These are phyloP conservation scores for Rhyacichthys aspro DNA, from an alignment of 2,797 vertebrate genomes.

Conservation along the genomic window DNA sequence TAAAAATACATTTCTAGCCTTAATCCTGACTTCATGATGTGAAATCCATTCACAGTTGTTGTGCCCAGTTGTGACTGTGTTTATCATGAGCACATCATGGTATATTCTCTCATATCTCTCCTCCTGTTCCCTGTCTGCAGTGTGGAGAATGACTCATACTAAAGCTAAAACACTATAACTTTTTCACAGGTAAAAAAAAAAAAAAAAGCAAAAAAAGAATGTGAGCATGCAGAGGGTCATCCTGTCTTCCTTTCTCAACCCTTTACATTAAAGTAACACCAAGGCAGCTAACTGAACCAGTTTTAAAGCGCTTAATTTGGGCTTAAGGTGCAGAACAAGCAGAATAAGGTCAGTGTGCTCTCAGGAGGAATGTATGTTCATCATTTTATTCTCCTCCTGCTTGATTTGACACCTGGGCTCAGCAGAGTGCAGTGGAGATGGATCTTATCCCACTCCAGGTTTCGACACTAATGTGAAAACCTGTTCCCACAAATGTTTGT, in stretches of 20 bases:
- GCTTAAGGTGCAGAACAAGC: constrained; percentile 22
- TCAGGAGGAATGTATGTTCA: constrained; percentile 15
- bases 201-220: not conserved
- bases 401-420: constrained; percentile 34
- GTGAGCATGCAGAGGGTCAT: constrained; percentile 5
- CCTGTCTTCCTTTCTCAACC: constrained; percentile 14
- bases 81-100: constrained; percentile 3
- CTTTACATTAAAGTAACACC: constrained; percentile 3
- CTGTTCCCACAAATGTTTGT: constrained; percentile 27
- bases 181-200: constrained; percentile 28
- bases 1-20: too few species aligned
- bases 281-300: constrained; percentile 13
- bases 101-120: constrained; percentile 15
- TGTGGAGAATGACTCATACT: constrained; percentile 43
- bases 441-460: constrained; percentile 16
- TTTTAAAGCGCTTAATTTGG: constrained; percentile 35
- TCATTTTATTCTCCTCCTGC: constrained; percentile 17
- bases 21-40: not conserved
- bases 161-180: constrained; percentile 37
- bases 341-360: constrained; percentile 40
- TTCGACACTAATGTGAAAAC: constrained; percentile 17
- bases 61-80: constrained; percentile 1
- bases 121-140: constrained; percentile 29
- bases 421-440: constrained; percentile 21
- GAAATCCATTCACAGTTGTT: constrained; percentile 32